Evolutionary conservation across 1,140 invertebrate species (phyloP).

Genomic region (Aphaenogaster ashmeadi): DNA sequence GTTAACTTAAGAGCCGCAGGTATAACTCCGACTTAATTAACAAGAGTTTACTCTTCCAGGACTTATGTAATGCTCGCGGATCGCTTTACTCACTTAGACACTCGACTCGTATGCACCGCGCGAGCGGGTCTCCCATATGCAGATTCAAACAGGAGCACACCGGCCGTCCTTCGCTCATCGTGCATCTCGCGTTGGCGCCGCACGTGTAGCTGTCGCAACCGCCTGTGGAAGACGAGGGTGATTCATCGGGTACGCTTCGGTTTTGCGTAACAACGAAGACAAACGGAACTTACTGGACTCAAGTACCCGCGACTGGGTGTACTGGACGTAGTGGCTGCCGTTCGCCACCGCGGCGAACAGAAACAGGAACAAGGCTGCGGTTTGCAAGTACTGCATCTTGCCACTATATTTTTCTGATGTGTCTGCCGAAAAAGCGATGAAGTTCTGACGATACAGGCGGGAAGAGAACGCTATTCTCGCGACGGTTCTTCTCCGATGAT

Average conservation of each 20-base stretch:
- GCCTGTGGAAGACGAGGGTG: constrained; percentile 58
- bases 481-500: not conserved
- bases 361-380: constrained; percentile 75
- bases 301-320: constrained; percentile 72
- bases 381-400: constrained; percentile 73
- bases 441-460: not conserved
- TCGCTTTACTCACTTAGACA: constrained; percentile 85
- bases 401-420: not conserved
- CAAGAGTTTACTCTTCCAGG: not conserved
- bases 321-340: constrained; percentile 60
- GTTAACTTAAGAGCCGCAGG: not conserved
- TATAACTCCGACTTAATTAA: constrained; percentile 15
- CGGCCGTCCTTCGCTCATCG: constrained; percentile 86
- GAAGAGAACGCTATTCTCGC: not conserved
- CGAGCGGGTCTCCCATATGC: constrained; percentile 89
- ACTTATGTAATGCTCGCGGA: not conserved
- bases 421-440: not conserved
- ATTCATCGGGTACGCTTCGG: not conserved
- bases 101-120: constrained; percentile 87
- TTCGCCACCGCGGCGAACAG: constrained; percentile 30
- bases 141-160: constrained; percentile 89
- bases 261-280: constrained; percentile 14
- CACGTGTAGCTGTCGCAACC: constrained; percentile 86
- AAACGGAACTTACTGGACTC: constrained; percentile 67
- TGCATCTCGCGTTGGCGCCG: constrained; percentile 87